Evolutionary conservation across 2,797 vertebrate species (phyloP).

Genomic region (Centropyge bicolor): DNA sequence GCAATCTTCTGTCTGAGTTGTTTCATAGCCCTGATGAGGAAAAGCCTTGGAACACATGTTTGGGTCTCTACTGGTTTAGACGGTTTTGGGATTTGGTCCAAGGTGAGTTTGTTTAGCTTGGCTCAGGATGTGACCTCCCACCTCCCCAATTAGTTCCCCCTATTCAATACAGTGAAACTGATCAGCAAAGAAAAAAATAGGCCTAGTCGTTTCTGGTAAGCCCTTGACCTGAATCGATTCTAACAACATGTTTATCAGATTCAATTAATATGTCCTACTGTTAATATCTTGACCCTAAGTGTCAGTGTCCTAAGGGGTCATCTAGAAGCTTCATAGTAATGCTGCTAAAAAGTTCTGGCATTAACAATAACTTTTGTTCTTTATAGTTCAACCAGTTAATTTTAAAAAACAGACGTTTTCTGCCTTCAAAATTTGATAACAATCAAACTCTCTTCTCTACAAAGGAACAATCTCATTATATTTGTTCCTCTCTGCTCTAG

Average conservation of each 20-base stretch:
- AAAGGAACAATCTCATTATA: conserved; percentile 72
- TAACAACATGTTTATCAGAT: conserved; percentile 24
- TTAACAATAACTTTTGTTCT: not conserved
- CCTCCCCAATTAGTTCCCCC: not conserved
- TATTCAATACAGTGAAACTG: conserved; percentile 12
- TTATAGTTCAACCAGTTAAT: not conserved
- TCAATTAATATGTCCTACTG: conserved; percentile 12
- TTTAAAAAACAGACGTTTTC: conserved; percentile 15
- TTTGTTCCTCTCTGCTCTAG: conserved; percentile 64
- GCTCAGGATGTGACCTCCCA: conserved; percentile 21
- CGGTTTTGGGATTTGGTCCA: conserved; percentile 30
- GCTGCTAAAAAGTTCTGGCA: conserved; percentile 8
- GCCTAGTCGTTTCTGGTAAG: conserved; percentile 43
- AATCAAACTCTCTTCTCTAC: conserved; percentile 37
- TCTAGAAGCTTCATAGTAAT: conserved; percentile 7
- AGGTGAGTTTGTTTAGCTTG: conserved; percentile 16
- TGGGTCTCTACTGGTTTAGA: conserved; percentile 22
- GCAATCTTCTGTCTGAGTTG: conserved; percentile 23
- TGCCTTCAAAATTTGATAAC: not conserved
- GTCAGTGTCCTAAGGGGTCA: not conserved
- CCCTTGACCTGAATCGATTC: conserved; percentile 64
- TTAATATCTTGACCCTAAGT: not conserved
- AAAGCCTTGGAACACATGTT: not conserved
- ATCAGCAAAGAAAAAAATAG: conserved; percentile 8
- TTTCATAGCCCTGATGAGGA: conserved; percentile 25